Evolutionary conservation across 2,888 invertebrate genomes (phyloP), one percentile per base, ranked within the genome.

Genomic region (Gymnocheta viridis): DNA sequence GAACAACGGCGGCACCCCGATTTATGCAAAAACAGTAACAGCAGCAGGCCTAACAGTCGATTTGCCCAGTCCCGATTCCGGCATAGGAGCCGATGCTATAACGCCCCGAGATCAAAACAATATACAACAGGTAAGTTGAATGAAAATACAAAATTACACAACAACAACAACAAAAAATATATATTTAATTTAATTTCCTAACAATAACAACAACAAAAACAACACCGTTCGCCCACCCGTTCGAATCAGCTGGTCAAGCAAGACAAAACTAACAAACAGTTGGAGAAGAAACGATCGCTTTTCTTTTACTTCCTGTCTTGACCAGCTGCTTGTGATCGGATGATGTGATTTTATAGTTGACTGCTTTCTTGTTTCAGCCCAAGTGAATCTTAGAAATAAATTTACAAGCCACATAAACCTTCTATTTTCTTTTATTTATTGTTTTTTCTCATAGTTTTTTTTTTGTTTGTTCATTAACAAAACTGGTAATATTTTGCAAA

Each of bases 1-100:
- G 35, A 85, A 85, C 29, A 86, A 80, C 41, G 69, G 79, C 69
- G 90, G 89, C 70, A 91, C 91, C 32, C 91, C 92, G 29, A 88
- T 92, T 41, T 92, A 92, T 85, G 90, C 92, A 54, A 92, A 92
- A 89, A 89, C 92, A 73, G 91, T 96, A 90, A 94, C 95, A 87
- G 95, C 95, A 81, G 95, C 95, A 86, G 97, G 96, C 54, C 95
- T 98, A 87, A 97, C 97, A 69, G 98, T 98, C 90, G 98, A 98
- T 93, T 94, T 98, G 91, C 98, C 98, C 32, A 98, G 98, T 88
- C 98, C 98, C 32, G 98, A 98, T 93, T 97, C 97, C 91, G 98
- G 98, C 86, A 98, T 98, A 90, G 98, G 98, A 86, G 96, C 97
- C 47, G 97, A 98, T 91, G 96, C 97, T 88, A 97, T 97, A 91